These are phyloP conservation scores for Ctenochaetus hawaiiensis DNA, from an alignment of 2,797 vertebrate species.

Conservation along the genomic window DNA sequence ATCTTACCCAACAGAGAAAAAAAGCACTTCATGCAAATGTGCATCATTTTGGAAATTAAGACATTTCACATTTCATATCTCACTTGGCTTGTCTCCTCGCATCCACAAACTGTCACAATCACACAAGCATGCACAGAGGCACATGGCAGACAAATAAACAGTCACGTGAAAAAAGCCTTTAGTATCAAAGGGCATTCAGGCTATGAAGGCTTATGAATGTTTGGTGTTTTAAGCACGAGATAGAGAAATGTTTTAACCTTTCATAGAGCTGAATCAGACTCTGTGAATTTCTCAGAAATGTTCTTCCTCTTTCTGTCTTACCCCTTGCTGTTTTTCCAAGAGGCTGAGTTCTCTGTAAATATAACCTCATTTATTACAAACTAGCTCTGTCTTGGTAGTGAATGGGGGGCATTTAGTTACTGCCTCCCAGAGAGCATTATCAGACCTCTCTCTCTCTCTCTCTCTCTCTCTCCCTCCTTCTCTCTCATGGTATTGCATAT, in stretches of 20 bases:
- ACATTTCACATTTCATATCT: neutral
- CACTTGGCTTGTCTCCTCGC: neutral
- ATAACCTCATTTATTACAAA: conserved; percentile 47
- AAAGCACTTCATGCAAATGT: neutral
- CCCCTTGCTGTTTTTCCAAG: neutral
- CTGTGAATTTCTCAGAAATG: conserved; percentile 17
- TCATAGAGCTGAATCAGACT: neutral
- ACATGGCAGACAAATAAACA: neutral
- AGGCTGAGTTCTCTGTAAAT: conserved; percentile 30
- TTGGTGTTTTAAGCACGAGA: conserved; percentile 14
- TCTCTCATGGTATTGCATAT: conserved; percentile 23
- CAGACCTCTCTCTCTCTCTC: conserved; percentile 3
- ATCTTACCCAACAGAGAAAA: conserved; percentile 19
- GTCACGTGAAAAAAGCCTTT: conserved; percentile 25
- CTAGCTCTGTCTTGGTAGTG: conserved; percentile 31
- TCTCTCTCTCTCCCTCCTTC: conserved; percentile 21
- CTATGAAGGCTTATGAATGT: conserved; percentile 1
- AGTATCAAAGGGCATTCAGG: conserved; percentile 20
- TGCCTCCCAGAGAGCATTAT: conserved; percentile 22
- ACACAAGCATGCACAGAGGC: neutral
- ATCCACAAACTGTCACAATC: conserved; percentile 15
- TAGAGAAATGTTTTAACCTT: conserved; percentile 19
- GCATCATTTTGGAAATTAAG: neutral
- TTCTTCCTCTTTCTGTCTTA: conserved; percentile 5
- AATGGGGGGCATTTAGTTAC: conserved; percentile 39